A percentile compares a stretch with the other conserved stretches of the same genome.
Evolutionary conservation across 2,888 invertebrate genomes (phyloP).

Genomic region (Urechis unicinctus): DNA sequence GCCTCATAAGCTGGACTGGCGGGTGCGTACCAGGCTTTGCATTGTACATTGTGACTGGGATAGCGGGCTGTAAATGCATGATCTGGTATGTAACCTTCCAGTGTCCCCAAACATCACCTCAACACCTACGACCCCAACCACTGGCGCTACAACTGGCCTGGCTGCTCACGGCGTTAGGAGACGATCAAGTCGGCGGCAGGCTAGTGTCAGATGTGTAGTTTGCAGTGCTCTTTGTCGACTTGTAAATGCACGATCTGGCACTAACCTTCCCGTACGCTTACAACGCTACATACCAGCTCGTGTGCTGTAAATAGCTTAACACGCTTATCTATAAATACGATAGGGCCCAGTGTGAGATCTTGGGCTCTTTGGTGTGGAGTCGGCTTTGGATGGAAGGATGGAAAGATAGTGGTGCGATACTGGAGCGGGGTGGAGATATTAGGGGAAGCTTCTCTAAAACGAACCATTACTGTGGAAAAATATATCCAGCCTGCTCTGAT

Average conservation of each 20-base stretch:
- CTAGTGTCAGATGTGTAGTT: conserved; percentile 8
- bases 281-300: too few relatives aligned
- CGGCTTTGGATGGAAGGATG: too few relatives aligned
- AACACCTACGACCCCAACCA: neutral
- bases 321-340: too few relatives aligned
- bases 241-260: conserved; percentile 17
- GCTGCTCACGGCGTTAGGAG: neutral
- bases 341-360: too few relatives aligned
- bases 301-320: too few relatives aligned
- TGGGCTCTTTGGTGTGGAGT: too few relatives aligned
- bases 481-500: too few relatives aligned
- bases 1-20: too few relatives aligned
- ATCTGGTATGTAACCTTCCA: conserved; percentile 91
- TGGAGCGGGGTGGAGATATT: too few relatives aligned
- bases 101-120: neutral
- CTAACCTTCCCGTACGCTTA: neutral
- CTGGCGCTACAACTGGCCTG: neutral
- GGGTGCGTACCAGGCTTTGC: conserved; percentile 59
- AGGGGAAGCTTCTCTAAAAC: too few relatives aligned
- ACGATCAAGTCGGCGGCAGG: neutral
- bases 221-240: neutral
- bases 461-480: too few relatives aligned
- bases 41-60: conserved; percentile 63
- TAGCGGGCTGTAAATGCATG: conserved; percentile 91
- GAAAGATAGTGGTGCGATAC: too few relatives aligned